phyloP scores from a whole-genome alignment of 2,888 invertebrate species.

The Drosophila tanythrix region DNA sequence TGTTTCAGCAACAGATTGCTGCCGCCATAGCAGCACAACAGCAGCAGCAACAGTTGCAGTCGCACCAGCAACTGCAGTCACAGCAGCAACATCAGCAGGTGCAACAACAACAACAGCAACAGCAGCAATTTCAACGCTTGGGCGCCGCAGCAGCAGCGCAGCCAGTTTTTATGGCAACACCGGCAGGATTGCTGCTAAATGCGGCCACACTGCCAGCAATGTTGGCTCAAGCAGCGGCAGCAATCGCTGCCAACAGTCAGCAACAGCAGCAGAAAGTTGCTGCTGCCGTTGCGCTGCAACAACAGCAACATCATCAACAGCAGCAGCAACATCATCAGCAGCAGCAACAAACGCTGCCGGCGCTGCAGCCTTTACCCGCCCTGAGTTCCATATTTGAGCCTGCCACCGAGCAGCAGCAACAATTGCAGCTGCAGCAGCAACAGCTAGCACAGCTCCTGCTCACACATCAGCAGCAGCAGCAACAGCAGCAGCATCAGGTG shows the following conservation, averaged over 20 bases:
- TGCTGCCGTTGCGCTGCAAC: constrained; percentile 60
- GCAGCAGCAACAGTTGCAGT: constrained; percentile 77
- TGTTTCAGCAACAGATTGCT: constrained; percentile 73
- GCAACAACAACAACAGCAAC: constrained; percentile 78
- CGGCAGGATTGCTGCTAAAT: constrained; percentile 83
- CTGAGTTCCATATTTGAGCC: constrained; percentile 82
- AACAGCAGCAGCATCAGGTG: constrained; percentile 50
- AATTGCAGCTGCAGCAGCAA: constrained; percentile 79
- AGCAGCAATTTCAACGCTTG: constrained; percentile 78
- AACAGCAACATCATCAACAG: constrained; percentile 45
- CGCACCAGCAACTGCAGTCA: constrained; percentile 67
- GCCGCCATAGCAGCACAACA: constrained; percentile 75
- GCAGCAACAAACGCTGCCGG: constrained; percentile 76
- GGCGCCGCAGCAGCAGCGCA: constrained; percentile 80
- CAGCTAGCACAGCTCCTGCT: constrained; percentile 66
- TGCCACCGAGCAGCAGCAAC: constrained; percentile 65
- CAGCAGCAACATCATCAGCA: constrained; percentile 50
- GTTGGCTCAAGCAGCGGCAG: constrained; percentile 82
- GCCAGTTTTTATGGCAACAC: constrained; percentile 84
- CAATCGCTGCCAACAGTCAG: constrained; percentile 76
- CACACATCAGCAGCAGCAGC: constrained; percentile 64
- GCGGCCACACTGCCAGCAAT: constrained; percentile 84
- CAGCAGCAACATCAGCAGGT: constrained; percentile 78
- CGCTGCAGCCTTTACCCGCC: constrained; percentile 83
- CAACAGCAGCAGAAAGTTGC: constrained; percentile 70